Conservation (phyloP, 2,888 invertebrate species). For the Morpho deidamia region DNA sequence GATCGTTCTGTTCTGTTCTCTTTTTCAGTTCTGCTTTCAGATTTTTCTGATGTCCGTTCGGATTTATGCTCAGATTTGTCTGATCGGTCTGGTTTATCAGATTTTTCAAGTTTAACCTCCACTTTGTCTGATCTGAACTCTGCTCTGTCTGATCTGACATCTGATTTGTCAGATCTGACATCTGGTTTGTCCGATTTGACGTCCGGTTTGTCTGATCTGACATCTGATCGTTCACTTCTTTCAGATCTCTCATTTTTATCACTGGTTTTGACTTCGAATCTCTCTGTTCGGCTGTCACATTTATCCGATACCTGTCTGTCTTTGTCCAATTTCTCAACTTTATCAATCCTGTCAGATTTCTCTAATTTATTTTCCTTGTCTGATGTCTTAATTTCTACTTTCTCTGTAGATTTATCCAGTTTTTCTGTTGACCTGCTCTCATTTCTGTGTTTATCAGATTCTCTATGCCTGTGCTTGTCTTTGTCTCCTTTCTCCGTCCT, state of each 20-base stretch:
- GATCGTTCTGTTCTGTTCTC: constrained; percentile 20
- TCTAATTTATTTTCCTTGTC: constrained; percentile 23
- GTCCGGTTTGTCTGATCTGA: constrained; percentile 12
- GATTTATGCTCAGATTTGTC: constrained; percentile 17
- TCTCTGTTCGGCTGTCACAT: constrained; percentile 27
- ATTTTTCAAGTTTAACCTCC: constrained; percentile 19
- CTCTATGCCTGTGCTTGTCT: constrained; percentile 42
- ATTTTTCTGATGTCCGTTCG: constrained; percentile 8
- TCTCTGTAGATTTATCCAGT: constrained; percentile 23
- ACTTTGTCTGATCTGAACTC: constrained; percentile 18
- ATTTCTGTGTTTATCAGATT: constrained; percentile 29
- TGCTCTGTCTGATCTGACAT: constrained; percentile 1
- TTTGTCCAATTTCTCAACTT: constrained; percentile 12
- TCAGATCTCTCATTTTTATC: constrained; percentile 8
- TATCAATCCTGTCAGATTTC: constrained; percentile 14
- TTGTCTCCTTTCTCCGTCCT: constrained; percentile 25
- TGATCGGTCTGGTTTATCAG: constrained; percentile 13
- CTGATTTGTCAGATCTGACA: constrained; percentile 17
- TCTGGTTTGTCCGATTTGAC: constrained; percentile 2
- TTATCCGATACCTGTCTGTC: constrained; percentile 22
- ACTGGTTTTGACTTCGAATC: constrained; percentile 13
- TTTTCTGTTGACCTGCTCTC: constrained; percentile 24
- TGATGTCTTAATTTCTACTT: constrained; percentile 13
- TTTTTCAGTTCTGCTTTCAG: constrained; percentile 19
- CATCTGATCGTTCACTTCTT: neutral